Percentiles rank a stretch among this genome's conserved stretches.
Evolutionary conservation across 2,797 vertebrate genomes (phyloP).

Genomic region (Pelochelys cantorii): DNA sequence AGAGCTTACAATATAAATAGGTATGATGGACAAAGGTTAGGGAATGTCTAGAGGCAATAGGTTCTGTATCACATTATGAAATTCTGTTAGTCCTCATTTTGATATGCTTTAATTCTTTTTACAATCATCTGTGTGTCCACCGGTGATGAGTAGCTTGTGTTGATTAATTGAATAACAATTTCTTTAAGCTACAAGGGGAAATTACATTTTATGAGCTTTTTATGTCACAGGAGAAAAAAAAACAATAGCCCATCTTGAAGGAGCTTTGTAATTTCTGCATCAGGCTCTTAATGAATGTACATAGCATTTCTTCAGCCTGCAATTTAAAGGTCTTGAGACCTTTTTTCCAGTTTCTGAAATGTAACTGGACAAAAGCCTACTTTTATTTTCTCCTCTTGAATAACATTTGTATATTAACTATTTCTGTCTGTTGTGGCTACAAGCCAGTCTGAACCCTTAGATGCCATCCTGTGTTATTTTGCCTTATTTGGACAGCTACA

Average conservation of each 20-base stretch:
- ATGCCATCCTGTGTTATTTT: slow-evolving; percentile 49
- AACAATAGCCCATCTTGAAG: background rate
- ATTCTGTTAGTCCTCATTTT: slow-evolving; percentile 47
- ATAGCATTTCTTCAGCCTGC: background rate
- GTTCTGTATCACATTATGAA: slow-evolving; percentile 20
- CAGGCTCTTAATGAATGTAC: background rate
- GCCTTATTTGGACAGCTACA: slow-evolving; percentile 52
- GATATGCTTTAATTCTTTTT: slow-evolving; percentile 36
- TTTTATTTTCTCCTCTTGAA: slow-evolving; percentile 37
- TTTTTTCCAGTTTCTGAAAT: slow-evolving; percentile 8
- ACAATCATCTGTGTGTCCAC: slow-evolving; percentile 25
- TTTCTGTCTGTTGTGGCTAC: slow-evolving; percentile 52
- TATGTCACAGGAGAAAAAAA: background rate
- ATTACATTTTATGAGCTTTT: background rate
- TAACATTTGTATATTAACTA: slow-evolving; percentile 47
- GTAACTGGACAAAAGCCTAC: background rate
- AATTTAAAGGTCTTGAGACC: slow-evolving; percentile 31
- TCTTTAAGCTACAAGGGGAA: slow-evolving; percentile 28
- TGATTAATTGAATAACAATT: slow-evolving; percentile 56
- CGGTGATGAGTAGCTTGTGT: slow-evolving; percentile 52
- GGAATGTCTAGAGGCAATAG: background rate
- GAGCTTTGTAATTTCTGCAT: background rate
- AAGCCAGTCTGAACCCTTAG: slow-evolving; percentile 27
- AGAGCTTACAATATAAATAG: slow-evolving; percentile 19
- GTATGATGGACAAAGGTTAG: background rate